Conservation (phyloP, 2,797 vertebrate species). For the Syngnathus acus region DNA sequence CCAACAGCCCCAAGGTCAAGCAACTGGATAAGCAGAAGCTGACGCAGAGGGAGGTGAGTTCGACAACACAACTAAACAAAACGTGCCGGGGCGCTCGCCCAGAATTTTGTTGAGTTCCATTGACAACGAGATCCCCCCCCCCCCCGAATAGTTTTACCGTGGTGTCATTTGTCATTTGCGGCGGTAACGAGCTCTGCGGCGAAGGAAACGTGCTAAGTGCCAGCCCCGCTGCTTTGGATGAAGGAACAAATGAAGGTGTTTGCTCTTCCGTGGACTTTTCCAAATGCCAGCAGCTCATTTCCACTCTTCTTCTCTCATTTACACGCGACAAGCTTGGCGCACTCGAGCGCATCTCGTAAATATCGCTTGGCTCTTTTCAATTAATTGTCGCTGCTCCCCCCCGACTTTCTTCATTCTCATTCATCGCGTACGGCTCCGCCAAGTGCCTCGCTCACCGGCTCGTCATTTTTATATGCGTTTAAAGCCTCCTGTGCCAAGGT, state of each 20-base stretch:
- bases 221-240: not conserved
- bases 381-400: not conserved
- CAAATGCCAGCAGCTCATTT: not conserved
- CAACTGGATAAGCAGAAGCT: slow-evolving; percentile 98
- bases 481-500: not conserved
- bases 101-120: too few species aligned
- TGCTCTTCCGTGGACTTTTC: not conserved
- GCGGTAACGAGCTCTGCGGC: too few species aligned
- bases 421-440: not conserved
- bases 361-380: slow-evolving; percentile 1
- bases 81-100: too few species aligned
- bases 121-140: too few species aligned
- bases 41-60: slow-evolving; percentile 88
- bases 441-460: not conserved
- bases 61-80: not conserved
- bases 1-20: slow-evolving; percentile 98
- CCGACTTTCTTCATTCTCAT: not conserved
- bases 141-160: too few species aligned
- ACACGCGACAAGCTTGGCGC: not conserved
- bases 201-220: not conserved
- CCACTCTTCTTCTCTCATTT: not conserved
- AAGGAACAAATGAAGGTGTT: not conserved
- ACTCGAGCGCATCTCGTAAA: not conserved
- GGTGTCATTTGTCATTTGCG: too few species aligned
- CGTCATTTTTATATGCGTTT: not conserved